These are phyloP conservation scores for Lanius collurio DNA, from an alignment of 2,113 vertebrate species.

Conservation along the genomic window DNA sequence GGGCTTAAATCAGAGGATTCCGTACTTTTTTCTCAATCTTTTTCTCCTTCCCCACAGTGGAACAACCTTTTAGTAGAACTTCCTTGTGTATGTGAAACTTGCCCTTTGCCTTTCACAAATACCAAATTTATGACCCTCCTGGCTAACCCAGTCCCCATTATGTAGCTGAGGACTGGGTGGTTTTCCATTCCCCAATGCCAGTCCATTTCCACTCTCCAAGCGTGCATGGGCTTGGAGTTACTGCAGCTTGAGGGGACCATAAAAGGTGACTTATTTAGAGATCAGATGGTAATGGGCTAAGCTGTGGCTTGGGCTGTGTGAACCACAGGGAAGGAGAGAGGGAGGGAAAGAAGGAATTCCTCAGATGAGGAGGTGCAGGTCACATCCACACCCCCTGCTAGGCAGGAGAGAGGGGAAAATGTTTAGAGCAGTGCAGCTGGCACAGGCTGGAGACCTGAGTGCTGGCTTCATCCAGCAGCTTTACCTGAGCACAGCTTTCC, in stretches of 20 bases:
- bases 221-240: not conserved
- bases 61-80: not conserved
- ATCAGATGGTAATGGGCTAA: not conserved
- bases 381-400: not conserved
- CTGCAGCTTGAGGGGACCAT: not conserved
- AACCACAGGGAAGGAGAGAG: not conserved
- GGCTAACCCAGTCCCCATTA: not conserved
- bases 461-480: not conserved
- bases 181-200: not conserved
- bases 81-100: not conserved
- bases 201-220: not conserved
- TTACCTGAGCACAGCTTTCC: not conserved
- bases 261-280: not conserved
- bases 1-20: not conserved
- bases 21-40: not conserved
- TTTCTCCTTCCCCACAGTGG: not conserved
- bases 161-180: not conserved
- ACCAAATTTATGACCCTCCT: not conserved
- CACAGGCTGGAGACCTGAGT: not conserved
- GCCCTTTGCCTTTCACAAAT: not conserved
- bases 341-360: not conserved
- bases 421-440: not conserved
- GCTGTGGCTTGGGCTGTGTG: not conserved
- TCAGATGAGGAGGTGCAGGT: not conserved
- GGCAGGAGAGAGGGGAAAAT: not conserved